Evolutionary conservation across 1,140 invertebrate genomes (phyloP), one percentile per base, ranked within the genome.

Genomic region (Panagrolaimus sp.): DNA sequence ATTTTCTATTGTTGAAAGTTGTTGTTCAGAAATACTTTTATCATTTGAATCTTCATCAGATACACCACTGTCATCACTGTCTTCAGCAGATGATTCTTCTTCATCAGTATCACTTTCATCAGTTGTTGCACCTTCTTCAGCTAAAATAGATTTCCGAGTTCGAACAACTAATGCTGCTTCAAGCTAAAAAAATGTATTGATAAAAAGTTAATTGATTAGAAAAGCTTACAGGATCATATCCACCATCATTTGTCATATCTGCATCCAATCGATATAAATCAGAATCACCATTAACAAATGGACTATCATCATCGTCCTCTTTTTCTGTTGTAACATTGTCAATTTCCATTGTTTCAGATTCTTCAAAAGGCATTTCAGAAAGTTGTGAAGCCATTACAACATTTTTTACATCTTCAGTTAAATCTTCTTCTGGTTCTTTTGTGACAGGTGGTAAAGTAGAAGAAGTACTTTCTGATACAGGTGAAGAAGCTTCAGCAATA

Each of bases 101-200:
- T 70, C 69, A 27, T 23, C 63, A 0, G 42, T 57, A 31, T 53
- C 67, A 57, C 42, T 31, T 16, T 63, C 65, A 65, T 64, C 67
- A 9, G 42, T 53, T 27, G 44, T 16, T 4, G 16, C 20, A 20
- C 23, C 20, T 11, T 42, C 38, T n/a, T 44, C 38, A 5, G 4
- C 11, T 1, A 64, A 20, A 9, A 64, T 13, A 43, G 44, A 44
- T 20, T 64, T 16, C 0, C 38, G 38, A 44, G n/a, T 14, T 27
- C 63, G 38, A 45, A 46, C 25, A 9, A n/a, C 43, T 45, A 64
- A 20, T 13, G 16, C n/a, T 43, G 31, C 38, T 23, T 42, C 27
- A 64, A 46, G 38, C 27, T 20, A 23, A 53, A 53, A 9, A 7
- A 7, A 8, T 9, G 16, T 11, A 53, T 23, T 23, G 9, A 23